Evolutionary conservation across 2,797 vertebrate genomes (phyloP), one percentile per base, ranked within the genome.

Genomic region (Enteromius thamalakanensis): DNA sequence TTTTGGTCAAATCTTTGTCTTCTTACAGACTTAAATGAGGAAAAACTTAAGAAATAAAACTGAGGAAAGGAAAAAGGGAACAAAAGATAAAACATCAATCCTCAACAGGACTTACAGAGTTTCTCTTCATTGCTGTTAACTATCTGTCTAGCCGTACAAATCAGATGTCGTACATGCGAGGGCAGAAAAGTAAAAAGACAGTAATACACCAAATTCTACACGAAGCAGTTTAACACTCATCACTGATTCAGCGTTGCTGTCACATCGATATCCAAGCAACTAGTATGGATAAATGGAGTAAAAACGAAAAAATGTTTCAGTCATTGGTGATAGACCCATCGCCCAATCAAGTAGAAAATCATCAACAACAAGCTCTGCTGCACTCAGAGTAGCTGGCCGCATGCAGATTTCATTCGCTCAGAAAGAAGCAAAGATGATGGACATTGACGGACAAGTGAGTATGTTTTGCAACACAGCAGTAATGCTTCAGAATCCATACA

Each of bases 371-470:
- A 69, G 67, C 67, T 69, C 67, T 37, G 65, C 34, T 21, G 34
- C 34, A 34, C 65, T 68, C 65, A 68, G 29, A 32, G 29, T 2
- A 68, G 34, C 64, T 67, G 64, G 17, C 64, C 19, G 15, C 34
- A 68, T 68, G 34, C 67, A 69, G 19, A 37, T 69, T 23, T 69
- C 37, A 69, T 62, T 62, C 26, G 12, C 12, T 29, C 51, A 53
- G 23, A 64, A 69, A 69, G 37, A 69, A 69, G 37, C 10, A 2
- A 21, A 42, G 67, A 42, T 69, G 67, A 42, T 69, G 67, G 37
- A n/a, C n/a, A n/a, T n/a, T n/a, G n/a, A 64, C 23, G 60, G 60
- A 64, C 60, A 64, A 64, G 60, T 32, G 26, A 64, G 60, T 64
- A 64, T 4, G 60, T 64, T 29, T 64, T 11, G 26, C 60, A 64